A percentile compares a stretch with the other conserved stretches of the same genome.
Evolutionary conservation across 2,113 vertebrate genomes (phyloP).

Genomic region (Typhlomys cinereus): DNA sequence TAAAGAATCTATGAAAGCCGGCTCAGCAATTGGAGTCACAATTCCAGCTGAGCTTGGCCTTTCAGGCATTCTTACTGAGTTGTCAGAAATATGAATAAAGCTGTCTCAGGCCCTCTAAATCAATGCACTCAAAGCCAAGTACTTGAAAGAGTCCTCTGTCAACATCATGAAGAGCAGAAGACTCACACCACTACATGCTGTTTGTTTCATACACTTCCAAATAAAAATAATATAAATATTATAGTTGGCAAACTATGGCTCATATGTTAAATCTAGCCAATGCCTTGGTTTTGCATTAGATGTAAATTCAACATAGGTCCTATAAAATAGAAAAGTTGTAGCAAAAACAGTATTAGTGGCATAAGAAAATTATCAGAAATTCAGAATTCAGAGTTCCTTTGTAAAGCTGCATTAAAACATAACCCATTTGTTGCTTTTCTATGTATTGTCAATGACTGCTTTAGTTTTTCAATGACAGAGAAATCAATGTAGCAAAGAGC

Average conservation of each 20-base stretch:
- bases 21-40: not conserved
- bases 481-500: not conserved
- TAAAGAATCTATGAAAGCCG: not conserved
- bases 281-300: not conserved
- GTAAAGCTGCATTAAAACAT: not conserved
- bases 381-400: not conserved
- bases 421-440: not conserved
- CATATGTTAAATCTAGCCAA: not conserved
- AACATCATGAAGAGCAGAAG: not conserved
- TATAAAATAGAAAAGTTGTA: not conserved
- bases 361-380: not conserved
- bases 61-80: not conserved
- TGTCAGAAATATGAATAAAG: not conserved
- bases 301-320: not conserved
- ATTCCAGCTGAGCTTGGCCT: not conserved
- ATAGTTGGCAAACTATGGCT: not conserved
- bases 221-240: not conserved
- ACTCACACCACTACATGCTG: not conserved
- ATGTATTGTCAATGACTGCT: accelerated
- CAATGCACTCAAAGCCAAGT: not conserved
- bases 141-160: not conserved
- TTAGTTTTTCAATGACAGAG: not conserved
- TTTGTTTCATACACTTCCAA: not conserved
- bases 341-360: not conserved
- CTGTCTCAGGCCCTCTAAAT: too few relatives aligned